Percentiles rank a stretch among this genome's conserved stretches.
Conservation (phyloP, 2,113 vertebrate genomes). For the Hucho hucho region DNA sequence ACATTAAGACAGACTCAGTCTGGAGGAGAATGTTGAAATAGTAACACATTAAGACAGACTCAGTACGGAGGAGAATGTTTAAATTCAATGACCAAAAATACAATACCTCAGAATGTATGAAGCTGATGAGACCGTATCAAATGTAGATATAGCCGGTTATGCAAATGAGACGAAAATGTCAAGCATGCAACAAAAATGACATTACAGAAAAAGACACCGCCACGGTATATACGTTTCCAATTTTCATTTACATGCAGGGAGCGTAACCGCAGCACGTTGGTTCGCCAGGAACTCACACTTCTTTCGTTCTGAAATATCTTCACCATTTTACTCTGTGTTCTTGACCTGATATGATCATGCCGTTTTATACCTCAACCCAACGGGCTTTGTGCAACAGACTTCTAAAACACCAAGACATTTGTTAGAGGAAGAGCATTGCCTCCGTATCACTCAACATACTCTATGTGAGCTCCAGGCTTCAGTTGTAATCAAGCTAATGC, state of each 20-base stretch:
- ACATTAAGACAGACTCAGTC: constrained; percentile 15
- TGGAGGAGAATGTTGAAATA: background rate
- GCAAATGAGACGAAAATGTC: constrained; percentile 31
- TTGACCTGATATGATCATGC: too few species aligned
- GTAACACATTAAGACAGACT: background rate
- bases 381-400: too few species aligned
- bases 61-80: background rate
- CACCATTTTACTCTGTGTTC: background rate
- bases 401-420: background rate
- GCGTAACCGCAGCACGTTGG: background rate
- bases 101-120: constrained; percentile 6
- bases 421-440: background rate
- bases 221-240: constrained; percentile 28
- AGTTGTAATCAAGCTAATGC: too few species aligned
- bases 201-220: constrained; percentile 14
- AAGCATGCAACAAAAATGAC: constrained; percentile 22
- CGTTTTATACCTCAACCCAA: too few species aligned
- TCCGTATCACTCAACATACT: too few species aligned
- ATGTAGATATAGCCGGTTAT: constrained; percentile 2
- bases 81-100: constrained; percentile 12
- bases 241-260: constrained; percentile 16
- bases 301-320: background rate
- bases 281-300: background rate
- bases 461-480: too few species aligned
- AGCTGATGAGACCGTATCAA: constrained; percentile 7